A percentile compares a stretch with the other conserved stretches of the same genome.
Conservation (phyloP, 2,797 vertebrate species). For the Lophius americanus region DNA sequence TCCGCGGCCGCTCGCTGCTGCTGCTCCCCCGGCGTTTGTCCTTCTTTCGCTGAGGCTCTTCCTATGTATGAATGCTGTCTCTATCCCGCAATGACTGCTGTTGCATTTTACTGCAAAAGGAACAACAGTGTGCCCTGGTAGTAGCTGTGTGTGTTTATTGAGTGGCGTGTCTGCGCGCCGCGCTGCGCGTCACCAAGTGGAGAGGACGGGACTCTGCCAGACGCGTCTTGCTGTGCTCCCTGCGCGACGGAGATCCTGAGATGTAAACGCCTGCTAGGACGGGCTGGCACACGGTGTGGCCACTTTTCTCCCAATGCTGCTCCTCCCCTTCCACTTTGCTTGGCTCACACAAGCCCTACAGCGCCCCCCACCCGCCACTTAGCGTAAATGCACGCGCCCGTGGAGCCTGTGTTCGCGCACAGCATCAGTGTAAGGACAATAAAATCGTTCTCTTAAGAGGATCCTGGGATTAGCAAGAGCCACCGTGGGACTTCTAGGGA, state of each 20-base stretch:
- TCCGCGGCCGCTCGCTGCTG: slow-evolving; percentile 66
- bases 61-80: slow-evolving; percentile 67
- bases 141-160: slow-evolving; percentile 32
- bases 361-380: slow-evolving; percentile 67
- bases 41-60: slow-evolving; percentile 69
- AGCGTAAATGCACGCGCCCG: slow-evolving; percentile 5
- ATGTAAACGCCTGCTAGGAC: slow-evolving; percentile 71
- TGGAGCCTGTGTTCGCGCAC: not conserved
- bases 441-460: not conserved
- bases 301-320: slow-evolving; percentile 81
- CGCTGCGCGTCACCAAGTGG: slow-evolving; percentile 54
- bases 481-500: not conserved
- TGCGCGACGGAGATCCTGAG: slow-evolving; percentile 53
- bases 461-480: slow-evolving; percentile 4
- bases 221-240: slow-evolving; percentile 54
- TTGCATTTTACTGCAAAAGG: slow-evolving; percentile 66
- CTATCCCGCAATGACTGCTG: slow-evolving; percentile 69
- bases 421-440: not conserved
- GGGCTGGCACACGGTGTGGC: slow-evolving; percentile 77
- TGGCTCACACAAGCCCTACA: slow-evolving; percentile 59
- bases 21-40: slow-evolving; percentile 68
- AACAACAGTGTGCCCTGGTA: slow-evolving; percentile 32
- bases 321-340: slow-evolving; percentile 79
- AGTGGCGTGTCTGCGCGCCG: slow-evolving; percentile 50
- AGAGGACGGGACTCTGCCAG: slow-evolving; percentile 59